phyloP scores from a whole-genome alignment of 2,113 vertebrate genomes.

The Percina caprodes region DNA sequence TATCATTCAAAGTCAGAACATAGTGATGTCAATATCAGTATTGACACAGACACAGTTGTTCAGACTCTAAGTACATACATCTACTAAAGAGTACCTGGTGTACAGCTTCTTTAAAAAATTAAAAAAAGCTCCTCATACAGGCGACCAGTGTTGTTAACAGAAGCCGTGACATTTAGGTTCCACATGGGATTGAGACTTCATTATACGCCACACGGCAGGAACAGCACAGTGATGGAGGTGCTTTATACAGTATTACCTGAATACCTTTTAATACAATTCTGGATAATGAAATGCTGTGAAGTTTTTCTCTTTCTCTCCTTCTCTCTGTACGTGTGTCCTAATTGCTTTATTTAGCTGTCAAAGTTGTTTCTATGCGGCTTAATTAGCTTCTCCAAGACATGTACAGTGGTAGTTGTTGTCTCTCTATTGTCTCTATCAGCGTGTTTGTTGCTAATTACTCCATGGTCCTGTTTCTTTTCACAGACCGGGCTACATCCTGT shows the following conservation, averaged over 20 bases:
- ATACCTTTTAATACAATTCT: not conserved
- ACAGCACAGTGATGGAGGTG: not conserved
- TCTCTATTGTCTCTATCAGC: constrained; percentile 5
- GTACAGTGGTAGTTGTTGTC: constrained; percentile 3
- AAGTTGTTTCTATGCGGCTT: constrained; percentile 54
- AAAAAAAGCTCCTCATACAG: not conserved
- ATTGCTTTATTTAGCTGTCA: constrained; percentile 68
- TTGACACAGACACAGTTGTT: not conserved
- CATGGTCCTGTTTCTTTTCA: constrained; percentile 47
- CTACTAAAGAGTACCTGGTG: not conserved
- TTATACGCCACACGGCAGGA: not conserved
- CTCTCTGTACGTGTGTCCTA: constrained; percentile 45
- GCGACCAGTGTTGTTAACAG: not conserved
- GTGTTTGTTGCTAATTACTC: constrained; percentile 58
- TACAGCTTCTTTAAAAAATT: not conserved
- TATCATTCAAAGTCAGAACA: not conserved
- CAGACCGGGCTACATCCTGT: not conserved
- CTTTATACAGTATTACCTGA: constrained; percentile 16
- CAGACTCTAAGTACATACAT: not conserved
- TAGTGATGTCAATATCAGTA: not conserved
- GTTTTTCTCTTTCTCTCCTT: constrained; percentile 14
- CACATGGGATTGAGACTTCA: constrained; percentile 9
- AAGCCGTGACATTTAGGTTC: constrained; percentile 30
- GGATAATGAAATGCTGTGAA: constrained; percentile 36
- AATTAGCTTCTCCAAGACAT: constrained; percentile 52